Evolutionary conservation across 2,888 invertebrate genomes (phyloP).

Genomic region (Lypha dubia): DNA sequence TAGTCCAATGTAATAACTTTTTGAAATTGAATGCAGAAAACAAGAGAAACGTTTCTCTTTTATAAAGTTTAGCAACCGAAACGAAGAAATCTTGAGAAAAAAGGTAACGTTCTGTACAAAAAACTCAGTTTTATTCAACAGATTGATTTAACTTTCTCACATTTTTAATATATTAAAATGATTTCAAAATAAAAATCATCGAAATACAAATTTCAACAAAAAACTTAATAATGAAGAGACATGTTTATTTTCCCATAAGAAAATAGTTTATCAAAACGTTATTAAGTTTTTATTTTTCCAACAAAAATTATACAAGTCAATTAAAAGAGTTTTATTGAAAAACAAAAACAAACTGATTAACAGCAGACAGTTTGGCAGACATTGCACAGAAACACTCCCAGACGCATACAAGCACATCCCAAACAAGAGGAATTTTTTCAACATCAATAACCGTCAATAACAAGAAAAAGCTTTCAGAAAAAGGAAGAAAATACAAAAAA

Average conservation of each 20-base stretch:
- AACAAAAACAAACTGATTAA: conserved; percentile 49
- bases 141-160: too few species aligned
- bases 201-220: neutral
- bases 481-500: conserved; percentile 44
- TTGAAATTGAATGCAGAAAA: too few species aligned
- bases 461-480: conserved; percentile 19
- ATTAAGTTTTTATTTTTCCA: conserved; percentile 23
- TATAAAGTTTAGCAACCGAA: too few species aligned
- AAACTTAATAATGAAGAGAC: neutral
- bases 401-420: neutral
- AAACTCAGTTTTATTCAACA: too few species aligned
- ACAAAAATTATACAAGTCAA: conserved; percentile 51
- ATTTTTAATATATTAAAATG: too few species aligned
- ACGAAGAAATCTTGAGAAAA: too few species aligned
- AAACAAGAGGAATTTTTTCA: conserved; percentile 24
- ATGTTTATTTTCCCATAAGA: conserved; percentile 55
- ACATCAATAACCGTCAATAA: conserved; percentile 19
- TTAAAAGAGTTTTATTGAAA: conserved; percentile 58
- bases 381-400: conserved; percentile 1
- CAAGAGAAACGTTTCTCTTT: too few species aligned
- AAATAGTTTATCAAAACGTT: conserved; percentile 16
- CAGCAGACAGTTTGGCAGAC: conserved; percentile 59
- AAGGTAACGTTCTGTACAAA: too few species aligned
- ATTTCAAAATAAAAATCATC: too few species aligned
- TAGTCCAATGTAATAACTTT: too few species aligned